Base-by-base conservation (phyloP, 64 coral and sea anemone genomes). In the Stichodactyla mertensii region DNA sequence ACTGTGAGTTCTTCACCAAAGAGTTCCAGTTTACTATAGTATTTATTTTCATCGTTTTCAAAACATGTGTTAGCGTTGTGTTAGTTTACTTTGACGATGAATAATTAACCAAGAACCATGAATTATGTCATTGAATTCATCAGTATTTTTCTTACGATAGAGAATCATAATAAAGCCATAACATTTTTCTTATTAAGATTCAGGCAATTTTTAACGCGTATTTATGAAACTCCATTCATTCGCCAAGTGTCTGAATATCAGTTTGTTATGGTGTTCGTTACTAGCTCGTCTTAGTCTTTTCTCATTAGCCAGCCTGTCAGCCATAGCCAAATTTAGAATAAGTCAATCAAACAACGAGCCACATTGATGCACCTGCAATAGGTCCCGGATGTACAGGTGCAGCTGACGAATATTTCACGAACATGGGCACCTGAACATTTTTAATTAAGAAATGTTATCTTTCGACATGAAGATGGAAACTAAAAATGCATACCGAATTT, bases 351-450 rank as follows among this genome's bases (percentile, higher is more conserved):
- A n/a, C 20, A 71, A 23, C 66, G 22, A 74, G 51, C 53, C 78
- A 81, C 62, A 66, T 66, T 66, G 53, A 61, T 85, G 83, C 83
- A 85, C 83, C 83, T 85, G 83, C 83, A 61, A 20, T 20, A 85
- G n/a, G 45, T 85, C 83, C 83, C 83, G 83, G 83, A 85, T 85
- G 83, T 85, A 64, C 83, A 85, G 83, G 83, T 85, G 83, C 20
- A 81, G 11, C 14, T 4, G 0, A 20, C 83, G 26, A 85, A 53
- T 58, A 57, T 85, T 85, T 85, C 83, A 52, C 83, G 24, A 55
- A 55, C 23, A 82, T 57, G 80, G 83, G 19, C 83, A 85, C 83
- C 83, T 85, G 83, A 85, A 85, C 7, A 61, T 52, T 14, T 61
- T 61, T 55, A 85, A 61, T 85, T 85, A 85, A 85, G 54, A 85